phyloP scores from a whole-genome alignment of 1,140 invertebrate species.

The Sycophaga agraensis region DNA sequence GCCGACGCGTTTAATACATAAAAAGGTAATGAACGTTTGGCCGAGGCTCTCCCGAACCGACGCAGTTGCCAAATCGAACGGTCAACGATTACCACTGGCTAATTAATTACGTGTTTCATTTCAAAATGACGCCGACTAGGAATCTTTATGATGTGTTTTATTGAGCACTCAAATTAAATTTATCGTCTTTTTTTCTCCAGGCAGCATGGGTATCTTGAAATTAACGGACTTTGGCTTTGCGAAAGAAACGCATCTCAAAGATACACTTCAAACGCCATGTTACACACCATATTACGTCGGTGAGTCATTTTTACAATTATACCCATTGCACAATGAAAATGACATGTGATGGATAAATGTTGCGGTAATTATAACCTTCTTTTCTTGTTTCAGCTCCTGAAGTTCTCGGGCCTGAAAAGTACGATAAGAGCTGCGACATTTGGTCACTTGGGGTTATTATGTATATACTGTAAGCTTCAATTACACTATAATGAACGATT shows the following conservation, averaged over 20 bases:
- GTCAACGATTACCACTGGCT: conserved; percentile 18
- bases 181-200: conserved; percentile 41
- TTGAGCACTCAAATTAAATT: neutral
- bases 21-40: too few relatives aligned
- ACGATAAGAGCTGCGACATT: conserved; percentile 98
- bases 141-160: neutral
- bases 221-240: conserved; percentile 99
- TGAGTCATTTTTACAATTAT: conserved; percentile 50
- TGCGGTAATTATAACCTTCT: too few relatives aligned
- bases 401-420: conserved; percentile 95
- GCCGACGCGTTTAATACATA: too few relatives aligned
- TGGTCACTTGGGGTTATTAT: conserved; percentile 98
- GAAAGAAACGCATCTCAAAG: conserved; percentile 88
- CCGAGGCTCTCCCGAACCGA: too few relatives aligned
- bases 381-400: conserved; percentile 74
- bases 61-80: conserved; percentile 1
- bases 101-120: neutral
- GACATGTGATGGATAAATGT: neutral
- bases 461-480: conserved; percentile 90
- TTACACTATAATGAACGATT: neutral
- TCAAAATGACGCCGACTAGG: neutral
- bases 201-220: conserved; percentile 80
- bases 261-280: conserved; percentile 93
- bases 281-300: conserved; percentile 99
- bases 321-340: neutral